phyloP scores from a whole-genome alignment of 2,888 invertebrate species.

The Mythimna pallens region DNA sequence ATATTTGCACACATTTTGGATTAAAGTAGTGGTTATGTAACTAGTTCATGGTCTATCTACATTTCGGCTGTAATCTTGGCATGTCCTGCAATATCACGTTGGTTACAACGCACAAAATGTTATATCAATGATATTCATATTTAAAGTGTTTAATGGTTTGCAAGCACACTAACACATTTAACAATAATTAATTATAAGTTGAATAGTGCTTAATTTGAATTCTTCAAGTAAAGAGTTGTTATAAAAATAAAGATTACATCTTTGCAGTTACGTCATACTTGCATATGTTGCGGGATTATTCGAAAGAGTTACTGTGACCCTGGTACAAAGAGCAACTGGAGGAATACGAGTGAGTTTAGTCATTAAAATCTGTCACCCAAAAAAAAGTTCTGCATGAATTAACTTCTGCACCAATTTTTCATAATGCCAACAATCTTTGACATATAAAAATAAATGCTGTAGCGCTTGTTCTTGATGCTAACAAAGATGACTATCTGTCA shows the following conservation, averaged over 20 bases:
- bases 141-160: background rate
- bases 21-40: background rate
- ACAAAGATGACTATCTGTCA: conserved; percentile 17
- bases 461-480: background rate
- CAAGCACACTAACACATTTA: background rate
- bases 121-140: background rate
- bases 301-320: no score
- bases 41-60: background rate
- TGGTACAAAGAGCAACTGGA: no score
- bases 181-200: background rate
- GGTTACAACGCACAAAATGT: background rate
- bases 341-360: no score
- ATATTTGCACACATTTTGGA: background rate
- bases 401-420: background rate
- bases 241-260: conserved; percentile 6
- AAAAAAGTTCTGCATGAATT: conserved; percentile 6
- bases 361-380: no score
- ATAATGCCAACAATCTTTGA: background rate
- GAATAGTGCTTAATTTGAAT: background rate
- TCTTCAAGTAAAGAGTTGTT: background rate
- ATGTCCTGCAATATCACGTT: background rate
- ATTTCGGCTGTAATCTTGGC: background rate
- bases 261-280: background rate
- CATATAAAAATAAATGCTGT: background rate
- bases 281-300: no score